Evolutionary conservation across 2,113 vertebrate species (phyloP).

Genomic region (Parus major): DNA sequence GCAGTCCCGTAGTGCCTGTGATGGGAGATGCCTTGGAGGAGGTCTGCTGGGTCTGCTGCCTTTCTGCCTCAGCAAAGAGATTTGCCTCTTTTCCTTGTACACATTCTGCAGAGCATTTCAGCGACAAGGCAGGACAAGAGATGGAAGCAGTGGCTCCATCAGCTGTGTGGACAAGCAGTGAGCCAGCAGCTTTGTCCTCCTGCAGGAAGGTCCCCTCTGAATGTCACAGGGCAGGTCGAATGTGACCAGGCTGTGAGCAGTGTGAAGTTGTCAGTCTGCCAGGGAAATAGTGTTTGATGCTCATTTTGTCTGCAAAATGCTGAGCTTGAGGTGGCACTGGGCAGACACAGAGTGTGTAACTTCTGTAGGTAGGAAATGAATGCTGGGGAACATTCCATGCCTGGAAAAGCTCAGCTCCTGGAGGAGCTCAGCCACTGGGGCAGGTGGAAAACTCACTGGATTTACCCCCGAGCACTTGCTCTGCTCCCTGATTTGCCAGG

Average conservation of each 20-base stretch:
- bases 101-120: background rate
- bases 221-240: background rate
- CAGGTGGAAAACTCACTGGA: background rate
- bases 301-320: background rate
- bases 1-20: background rate
- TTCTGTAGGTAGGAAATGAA: background rate
- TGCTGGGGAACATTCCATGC: background rate
- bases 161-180: background rate
- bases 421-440: background rate
- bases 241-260: background rate
- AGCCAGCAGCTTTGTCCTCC: constrained; percentile 16
- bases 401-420: background rate
- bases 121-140: background rate
- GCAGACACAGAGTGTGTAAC: background rate
- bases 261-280: background rate
- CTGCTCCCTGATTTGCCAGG: background rate
- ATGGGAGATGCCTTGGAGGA: background rate
- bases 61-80: background rate
- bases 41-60: background rate
- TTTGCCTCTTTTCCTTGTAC: background rate
- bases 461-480: background rate
- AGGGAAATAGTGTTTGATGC: background rate
- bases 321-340: background rate
- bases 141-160: background rate
- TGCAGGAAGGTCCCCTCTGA: background rate